Evolutionary conservation across 2,113 vertebrate genomes (phyloP).

Genomic region (Genyomyrus donnyi): DNA sequence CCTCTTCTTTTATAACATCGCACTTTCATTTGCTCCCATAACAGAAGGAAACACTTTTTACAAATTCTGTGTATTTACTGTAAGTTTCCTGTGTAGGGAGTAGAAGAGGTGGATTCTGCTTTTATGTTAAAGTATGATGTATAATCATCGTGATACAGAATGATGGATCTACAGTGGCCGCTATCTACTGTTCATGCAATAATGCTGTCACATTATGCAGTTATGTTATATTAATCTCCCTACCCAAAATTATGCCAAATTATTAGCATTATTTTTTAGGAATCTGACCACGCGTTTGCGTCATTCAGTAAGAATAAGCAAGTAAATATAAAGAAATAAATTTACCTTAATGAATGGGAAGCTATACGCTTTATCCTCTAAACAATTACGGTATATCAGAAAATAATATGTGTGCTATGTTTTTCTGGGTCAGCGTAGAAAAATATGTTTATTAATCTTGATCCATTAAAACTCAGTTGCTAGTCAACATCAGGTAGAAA

Average conservation of each 20-base stretch:
- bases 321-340: background rate
- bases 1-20: constrained; percentile 15
- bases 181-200: background rate
- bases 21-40: constrained; percentile 36
- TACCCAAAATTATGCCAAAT: background rate
- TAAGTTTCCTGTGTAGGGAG: background rate
- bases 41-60: constrained; percentile 11
- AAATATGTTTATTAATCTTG: background rate
- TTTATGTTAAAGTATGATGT: constrained; percentile 18
- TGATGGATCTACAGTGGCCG: background rate
- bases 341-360: background rate
- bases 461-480: background rate
- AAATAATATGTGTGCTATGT: background rate
- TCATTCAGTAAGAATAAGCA: background rate
- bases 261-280: background rate
- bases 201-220: constrained; percentile 6
- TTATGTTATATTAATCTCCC: background rate
- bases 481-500: background rate
- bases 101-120: constrained; percentile 21
- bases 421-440: background rate
- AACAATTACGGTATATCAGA: background rate
- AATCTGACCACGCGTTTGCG: background rate
- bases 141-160: background rate
- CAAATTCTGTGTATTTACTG: constrained; percentile 1
- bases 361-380: background rate